These are phyloP conservation scores for Zonitis immaculata DNA, from an alignment of 2,888 invertebrate species.

Conservation along the genomic window DNA sequence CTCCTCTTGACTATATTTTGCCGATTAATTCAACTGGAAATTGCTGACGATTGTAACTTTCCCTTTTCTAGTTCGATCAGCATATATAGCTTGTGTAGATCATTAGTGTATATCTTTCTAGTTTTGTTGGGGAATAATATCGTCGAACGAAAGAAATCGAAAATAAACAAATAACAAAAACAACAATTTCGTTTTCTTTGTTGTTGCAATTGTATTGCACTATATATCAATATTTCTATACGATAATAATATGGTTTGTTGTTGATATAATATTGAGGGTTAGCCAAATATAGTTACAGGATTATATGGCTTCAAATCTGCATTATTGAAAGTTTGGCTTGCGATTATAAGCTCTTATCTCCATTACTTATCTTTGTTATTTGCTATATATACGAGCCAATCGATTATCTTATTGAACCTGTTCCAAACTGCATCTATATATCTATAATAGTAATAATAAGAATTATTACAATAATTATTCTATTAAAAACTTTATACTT, in stretches of 20 bases:
- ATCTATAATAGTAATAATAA: background rate
- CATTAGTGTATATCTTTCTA: conserved; percentile 13
- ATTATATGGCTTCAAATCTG: background rate
- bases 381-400: background rate
- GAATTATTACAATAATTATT: conserved; percentile 2
- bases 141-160: background rate
- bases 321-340: background rate
- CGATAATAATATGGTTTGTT: background rate
- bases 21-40: conserved; percentile 37
- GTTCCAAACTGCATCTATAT: background rate
- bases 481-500: background rate
- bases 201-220: no score
- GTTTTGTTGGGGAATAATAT: background rate
- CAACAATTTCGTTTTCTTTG: no score
- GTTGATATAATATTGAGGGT: background rate
- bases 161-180: no score
- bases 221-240: background rate
- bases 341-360: background rate
- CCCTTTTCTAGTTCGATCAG: conserved; percentile 20
- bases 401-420: background rate
- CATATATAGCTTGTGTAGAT: conserved; percentile 22
- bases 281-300: no score
- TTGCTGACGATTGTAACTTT: conserved; percentile 36
- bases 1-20: background rate
- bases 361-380: background rate